Evolutionary conservation across 2,888 invertebrate genomes (phyloP).

Genomic region (Tetanocera ferruginea): DNA sequence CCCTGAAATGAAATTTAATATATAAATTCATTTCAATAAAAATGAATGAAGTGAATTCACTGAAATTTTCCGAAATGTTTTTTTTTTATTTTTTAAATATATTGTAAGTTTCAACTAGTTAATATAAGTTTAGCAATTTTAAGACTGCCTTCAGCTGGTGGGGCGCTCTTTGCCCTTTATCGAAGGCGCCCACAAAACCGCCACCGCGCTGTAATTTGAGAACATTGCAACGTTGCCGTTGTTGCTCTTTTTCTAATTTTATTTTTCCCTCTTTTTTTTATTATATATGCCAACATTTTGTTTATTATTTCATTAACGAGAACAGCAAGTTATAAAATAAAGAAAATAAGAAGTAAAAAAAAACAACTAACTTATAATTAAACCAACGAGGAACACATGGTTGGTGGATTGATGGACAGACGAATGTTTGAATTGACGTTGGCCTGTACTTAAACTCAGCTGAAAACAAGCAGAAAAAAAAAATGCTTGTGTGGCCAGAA

Average conservation of each 20-base stretch:
- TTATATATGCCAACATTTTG: background rate
- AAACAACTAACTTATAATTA: background rate
- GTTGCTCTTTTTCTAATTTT: background rate
- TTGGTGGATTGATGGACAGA: background rate
- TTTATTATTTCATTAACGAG: constrained; percentile 15
- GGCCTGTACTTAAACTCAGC: background rate
- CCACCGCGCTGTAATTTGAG: background rate
- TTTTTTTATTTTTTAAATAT: too few species aligned
- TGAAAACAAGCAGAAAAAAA: background rate
- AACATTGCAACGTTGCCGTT: background rate
- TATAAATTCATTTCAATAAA: too few species aligned
- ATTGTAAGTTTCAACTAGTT: too few species aligned
- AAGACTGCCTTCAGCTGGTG: too few species aligned
- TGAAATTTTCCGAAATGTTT: too few species aligned
- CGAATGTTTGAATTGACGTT: background rate
- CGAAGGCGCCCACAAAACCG: too few species aligned
- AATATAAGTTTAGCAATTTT: too few species aligned
- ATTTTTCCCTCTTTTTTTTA: too few species aligned
- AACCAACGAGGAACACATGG: constrained; percentile 1
- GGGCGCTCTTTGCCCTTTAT: too few species aligned
- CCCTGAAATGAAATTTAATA: too few species aligned
- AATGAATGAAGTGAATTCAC: too few species aligned
- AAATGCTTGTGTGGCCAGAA: background rate
- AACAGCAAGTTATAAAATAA: background rate
- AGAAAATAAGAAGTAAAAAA: background rate